Percentiles rank a stretch among this genome's conserved stretches.
These are phyloP conservation scores for Electrophaes corylata DNA, from an alignment of 2,888 invertebrate species.

Conservation along the genomic window DNA sequence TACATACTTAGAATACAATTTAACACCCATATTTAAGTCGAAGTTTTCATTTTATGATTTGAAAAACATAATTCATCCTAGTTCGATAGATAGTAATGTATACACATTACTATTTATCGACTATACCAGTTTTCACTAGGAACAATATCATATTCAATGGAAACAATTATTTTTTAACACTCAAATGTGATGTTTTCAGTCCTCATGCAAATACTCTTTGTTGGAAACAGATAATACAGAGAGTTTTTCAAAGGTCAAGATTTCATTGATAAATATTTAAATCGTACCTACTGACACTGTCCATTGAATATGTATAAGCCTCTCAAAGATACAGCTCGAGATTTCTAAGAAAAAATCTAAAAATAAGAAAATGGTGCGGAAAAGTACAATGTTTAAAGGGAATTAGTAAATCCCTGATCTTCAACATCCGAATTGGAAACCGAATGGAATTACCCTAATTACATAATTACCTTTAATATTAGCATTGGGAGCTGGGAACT, in stretches of 20 bases:
- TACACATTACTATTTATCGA: no score
- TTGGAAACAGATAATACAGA: background rate
- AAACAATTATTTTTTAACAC: background rate
- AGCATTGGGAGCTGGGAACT: constrained; percentile 30
- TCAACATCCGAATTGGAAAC: constrained; percentile 12
- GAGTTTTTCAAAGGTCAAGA: constrained; percentile 10
- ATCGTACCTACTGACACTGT: background rate
- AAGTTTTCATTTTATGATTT: no score
- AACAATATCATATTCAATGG: constrained; percentile 1
- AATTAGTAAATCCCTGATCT: constrained; percentile 15
- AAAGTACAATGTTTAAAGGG: constrained; percentile 1
- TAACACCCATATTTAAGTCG: no score
- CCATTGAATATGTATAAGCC: constrained; percentile 10
- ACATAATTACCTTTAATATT: constrained; percentile 34
- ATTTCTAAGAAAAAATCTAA: background rate
- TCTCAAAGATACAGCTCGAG: background rate
- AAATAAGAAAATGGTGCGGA: background rate
- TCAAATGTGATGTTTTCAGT: background rate
- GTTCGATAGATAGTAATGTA: no score
- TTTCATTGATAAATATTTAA: constrained; percentile 14
- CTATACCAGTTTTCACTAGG: background rate
- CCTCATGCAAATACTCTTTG: background rate
- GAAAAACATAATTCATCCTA: no score
- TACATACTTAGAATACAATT: no score
- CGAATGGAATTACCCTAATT: constrained; percentile 27